A percentile compares a stretch with the other conserved stretches of the same genome.
Conservation (phyloP, 2,888 invertebrate genomes). For the Pseudeuparius sepicola region DNA sequence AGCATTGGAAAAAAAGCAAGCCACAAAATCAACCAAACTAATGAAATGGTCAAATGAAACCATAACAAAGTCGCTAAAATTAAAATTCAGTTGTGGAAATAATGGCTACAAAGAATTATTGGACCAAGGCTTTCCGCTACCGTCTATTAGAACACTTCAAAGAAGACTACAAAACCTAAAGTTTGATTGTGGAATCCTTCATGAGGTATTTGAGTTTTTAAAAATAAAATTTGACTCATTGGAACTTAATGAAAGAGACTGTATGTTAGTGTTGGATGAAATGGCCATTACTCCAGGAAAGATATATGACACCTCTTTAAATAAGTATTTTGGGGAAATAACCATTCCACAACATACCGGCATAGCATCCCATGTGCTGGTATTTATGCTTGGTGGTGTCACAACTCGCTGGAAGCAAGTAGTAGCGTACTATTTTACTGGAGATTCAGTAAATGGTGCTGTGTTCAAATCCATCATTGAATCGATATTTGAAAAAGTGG, state of each 20-base stretch:
- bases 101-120: constrained; percentile 20
- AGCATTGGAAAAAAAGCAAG: constrained; percentile 13
- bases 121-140: constrained; percentile 18
- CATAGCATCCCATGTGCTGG: constrained; percentile 24
- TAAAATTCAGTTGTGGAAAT: constrained; percentile 20
- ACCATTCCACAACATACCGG: constrained; percentile 19
- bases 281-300: constrained; percentile 19
- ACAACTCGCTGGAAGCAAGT: constrained; percentile 26
- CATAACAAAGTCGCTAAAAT: constrained; percentile 16
- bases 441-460: constrained; percentile 21
- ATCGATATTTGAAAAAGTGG: not conserved
- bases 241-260: constrained; percentile 15
- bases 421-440: constrained; percentile 27
- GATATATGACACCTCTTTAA: constrained; percentile 14
- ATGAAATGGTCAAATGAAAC: constrained; percentile 19
- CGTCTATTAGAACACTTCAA: constrained; percentile 20
- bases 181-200: constrained; percentile 20
- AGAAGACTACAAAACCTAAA: constrained; percentile 19
- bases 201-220: constrained; percentile 21
- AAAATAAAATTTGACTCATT: constrained; percentile 15
- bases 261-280: constrained; percentile 19
- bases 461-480: constrained; percentile 12
- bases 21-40: constrained; percentile 12
- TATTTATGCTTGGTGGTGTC: constrained; percentile 27
- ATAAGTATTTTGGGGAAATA: constrained; percentile 17